These are phyloP conservation scores for Nothocercus nigrocapillus DNA, from an alignment of 2,113 vertebrate genomes.

Conservation along the genomic window DNA sequence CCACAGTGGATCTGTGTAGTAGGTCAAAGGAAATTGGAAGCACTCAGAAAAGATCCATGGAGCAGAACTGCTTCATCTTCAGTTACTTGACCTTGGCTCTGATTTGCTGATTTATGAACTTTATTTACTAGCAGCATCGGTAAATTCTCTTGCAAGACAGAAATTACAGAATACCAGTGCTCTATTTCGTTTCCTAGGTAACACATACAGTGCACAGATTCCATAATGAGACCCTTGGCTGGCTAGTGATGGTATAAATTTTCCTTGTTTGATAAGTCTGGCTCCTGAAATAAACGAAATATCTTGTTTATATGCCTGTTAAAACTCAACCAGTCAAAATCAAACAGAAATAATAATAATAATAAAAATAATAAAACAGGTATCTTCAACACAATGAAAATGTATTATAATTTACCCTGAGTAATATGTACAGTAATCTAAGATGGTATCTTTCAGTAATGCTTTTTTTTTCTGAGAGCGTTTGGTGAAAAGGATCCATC, in stretches of 20 bases:
- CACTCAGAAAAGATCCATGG: not conserved
- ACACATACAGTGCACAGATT: constrained; percentile 58
- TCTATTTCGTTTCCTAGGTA: constrained; percentile 69
- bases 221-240: constrained; percentile 69
- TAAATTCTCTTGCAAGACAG: constrained; percentile 70
- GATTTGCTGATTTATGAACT: constrained; percentile 69
- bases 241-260: constrained; percentile 60
- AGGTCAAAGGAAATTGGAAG: not conserved
- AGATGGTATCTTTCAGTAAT: constrained; percentile 6
- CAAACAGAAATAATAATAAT: not conserved
- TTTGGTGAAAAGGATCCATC: not conserved
- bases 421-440: not conserved
- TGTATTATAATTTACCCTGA: not conserved
- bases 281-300: constrained; percentile 64
- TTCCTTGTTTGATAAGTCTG: constrained; percentile 68
- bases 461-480: not conserved
- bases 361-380: not conserved
- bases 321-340: constrained; percentile 17
- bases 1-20: not conserved
- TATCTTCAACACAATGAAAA: constrained; percentile 1
- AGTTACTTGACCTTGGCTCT: constrained; percentile 63
- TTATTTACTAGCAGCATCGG: constrained; percentile 59
- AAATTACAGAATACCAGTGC: constrained; percentile 66
- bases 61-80: constrained; percentile 22
- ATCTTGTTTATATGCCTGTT: not conserved